These are phyloP conservation scores for Tokudaia muenninki DNA, from an alignment of 2,797 vertebrate genomes.

Conservation along the genomic window DNA sequence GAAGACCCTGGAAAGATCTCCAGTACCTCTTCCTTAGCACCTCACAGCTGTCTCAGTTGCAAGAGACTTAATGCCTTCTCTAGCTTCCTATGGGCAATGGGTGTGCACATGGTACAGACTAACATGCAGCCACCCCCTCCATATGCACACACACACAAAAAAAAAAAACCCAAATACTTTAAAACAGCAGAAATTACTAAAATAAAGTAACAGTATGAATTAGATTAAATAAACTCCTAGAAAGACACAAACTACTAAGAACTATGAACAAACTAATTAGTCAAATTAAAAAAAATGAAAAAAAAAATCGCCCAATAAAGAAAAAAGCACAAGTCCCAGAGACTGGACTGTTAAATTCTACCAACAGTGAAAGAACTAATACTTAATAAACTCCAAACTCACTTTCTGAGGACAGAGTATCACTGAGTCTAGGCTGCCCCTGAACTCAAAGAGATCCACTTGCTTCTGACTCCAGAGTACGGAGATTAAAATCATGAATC, in stretches of 20 bases:
- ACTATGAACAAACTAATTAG: not conserved
- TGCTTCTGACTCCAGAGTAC: not conserved
- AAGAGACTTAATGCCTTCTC: too few relatives aligned
- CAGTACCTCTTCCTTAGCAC: too few relatives aligned
- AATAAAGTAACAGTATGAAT: not conserved
- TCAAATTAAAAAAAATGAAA: constrained; percentile 16
- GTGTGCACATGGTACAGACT: not conserved
- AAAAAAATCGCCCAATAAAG: constrained; percentile 37
- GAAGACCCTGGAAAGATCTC: not conserved
- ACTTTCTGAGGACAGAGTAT: not conserved
- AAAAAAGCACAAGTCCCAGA: constrained; percentile 52
- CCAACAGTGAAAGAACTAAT: constrained; percentile 50
- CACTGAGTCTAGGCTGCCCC: not conserved
- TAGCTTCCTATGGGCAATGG: too few relatives aligned
- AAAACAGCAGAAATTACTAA: constrained; percentile 3
- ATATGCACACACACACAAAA: not conserved
- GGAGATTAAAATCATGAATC: not conserved
- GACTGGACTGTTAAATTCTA: not conserved
- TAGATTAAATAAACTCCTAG: constrained; percentile 37
- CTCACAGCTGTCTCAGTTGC: not conserved
- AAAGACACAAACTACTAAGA: constrained; percentile 29
- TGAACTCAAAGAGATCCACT: not conserved
- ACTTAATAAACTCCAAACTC: not conserved
- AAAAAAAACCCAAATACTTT: not conserved
- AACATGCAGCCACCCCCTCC: not conserved